Conservation (phyloP, 2,888 invertebrate genomes). For the Cephus nigrinus region DNA sequence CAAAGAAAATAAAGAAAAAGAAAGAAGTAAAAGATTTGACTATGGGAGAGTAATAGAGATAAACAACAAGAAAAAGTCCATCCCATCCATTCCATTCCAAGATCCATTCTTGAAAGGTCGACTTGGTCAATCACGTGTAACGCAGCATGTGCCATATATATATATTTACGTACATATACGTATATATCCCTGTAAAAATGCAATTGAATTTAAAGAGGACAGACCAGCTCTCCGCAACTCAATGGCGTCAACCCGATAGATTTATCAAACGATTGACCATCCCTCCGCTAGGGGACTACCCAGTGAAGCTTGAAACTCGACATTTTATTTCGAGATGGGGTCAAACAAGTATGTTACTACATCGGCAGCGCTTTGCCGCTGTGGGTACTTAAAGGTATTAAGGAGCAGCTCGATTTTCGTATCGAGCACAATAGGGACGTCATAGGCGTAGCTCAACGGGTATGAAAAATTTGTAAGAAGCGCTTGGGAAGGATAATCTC, state of each 20-base stretch:
- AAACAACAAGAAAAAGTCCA: background rate
- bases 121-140: background rate
- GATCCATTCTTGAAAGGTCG: background rate
- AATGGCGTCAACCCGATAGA: background rate
- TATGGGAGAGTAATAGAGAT: background rate
- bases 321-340: background rate
- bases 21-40: conserved; percentile 2
- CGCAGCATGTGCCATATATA: background rate
- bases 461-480: background rate
- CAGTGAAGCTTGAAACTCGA: background rate
- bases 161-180: too few relatives aligned
- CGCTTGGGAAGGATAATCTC: background rate
- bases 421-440: background rate
- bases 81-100: background rate
- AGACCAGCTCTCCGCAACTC: background rate
- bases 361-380: background rate
- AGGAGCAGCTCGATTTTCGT: background rate
- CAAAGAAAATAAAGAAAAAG: background rate
- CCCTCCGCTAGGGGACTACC: background rate
- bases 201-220: background rate
- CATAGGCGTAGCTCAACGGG: background rate
- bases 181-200: background rate
- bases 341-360: background rate
- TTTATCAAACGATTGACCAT: background rate
- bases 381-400: background rate